Conservation (phyloP, 1,140 invertebrate genomes). For the Amyelois transitella region DNA sequence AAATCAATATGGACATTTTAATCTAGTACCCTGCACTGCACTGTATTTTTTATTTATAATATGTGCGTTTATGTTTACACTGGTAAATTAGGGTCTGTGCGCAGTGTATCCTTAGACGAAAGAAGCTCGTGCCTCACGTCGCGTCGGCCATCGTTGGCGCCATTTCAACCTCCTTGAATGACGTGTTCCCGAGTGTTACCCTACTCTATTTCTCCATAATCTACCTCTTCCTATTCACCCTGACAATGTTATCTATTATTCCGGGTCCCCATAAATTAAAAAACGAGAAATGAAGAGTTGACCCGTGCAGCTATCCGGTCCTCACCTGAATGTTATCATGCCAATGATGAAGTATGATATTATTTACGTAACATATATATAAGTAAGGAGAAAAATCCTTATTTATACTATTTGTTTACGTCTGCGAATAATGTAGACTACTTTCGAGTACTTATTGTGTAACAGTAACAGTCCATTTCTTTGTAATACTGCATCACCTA, state of each 20-base stretch:
- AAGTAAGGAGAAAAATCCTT: no score
- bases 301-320: no score
- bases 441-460: not conserved
- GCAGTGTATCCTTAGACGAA: constrained; percentile 9
- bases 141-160: constrained; percentile 34
- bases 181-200: not conserved
- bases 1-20: no score
- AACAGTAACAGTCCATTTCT: not conserved
- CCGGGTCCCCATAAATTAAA: not conserved
- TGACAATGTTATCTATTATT: constrained; percentile 1
- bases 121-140: constrained; percentile 21
- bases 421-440: no score
- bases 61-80: no score
- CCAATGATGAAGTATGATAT: no score
- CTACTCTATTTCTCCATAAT: not conserved
- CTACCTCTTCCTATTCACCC: not conserved
- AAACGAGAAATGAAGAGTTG: not conserved
- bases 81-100: no score
- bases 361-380: no score
- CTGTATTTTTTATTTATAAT: no score
- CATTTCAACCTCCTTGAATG: constrained; percentile 23
- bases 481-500: not conserved
- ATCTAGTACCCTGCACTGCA: no score
- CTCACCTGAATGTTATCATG: no score
- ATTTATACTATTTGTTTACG: no score